Evolutionary conservation across 1,140 invertebrate species (phyloP).

Genomic region (Forficula auricularia): DNA sequence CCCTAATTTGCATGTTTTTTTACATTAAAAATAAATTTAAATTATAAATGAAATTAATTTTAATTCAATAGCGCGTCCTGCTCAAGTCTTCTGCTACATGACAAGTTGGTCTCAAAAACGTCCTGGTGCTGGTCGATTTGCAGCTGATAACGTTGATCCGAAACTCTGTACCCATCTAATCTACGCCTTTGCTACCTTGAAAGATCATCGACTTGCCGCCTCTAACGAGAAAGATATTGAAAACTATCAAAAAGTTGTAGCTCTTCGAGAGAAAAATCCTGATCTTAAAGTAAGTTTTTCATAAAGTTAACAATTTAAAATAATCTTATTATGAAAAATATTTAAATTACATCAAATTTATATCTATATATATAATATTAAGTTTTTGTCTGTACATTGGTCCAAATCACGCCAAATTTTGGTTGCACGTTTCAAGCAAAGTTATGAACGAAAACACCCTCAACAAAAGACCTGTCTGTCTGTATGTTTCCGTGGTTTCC

Average conservation of each 20-base stretch:
- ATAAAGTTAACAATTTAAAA: too few relatives aligned
- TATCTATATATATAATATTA: too few relatives aligned
- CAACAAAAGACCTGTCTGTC: too few relatives aligned
- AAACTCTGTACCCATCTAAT: conserved; percentile 81
- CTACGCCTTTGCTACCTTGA: conserved; percentile 79
- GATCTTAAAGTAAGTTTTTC: conserved; percentile 61
- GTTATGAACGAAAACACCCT: too few relatives aligned
- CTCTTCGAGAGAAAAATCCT: conserved; percentile 73
- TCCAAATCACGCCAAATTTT: too few relatives aligned
- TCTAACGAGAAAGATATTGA: conserved; percentile 61
- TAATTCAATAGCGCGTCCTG: conserved; percentile 42
- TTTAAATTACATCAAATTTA: too few relatives aligned
- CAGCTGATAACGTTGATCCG: conserved; percentile 71
- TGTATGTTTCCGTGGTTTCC: too few relatives aligned
- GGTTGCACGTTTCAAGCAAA: too few relatives aligned
- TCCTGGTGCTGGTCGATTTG: conserved; percentile 67
- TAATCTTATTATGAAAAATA: too few relatives aligned
- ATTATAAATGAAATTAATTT: background rate
- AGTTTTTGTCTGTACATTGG: too few relatives aligned
- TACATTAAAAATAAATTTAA: too few relatives aligned
- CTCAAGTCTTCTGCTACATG: conserved; percentile 80
- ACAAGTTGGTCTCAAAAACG: conserved; percentile 88
- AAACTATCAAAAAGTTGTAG: conserved; percentile 67
- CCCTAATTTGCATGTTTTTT: background rate
- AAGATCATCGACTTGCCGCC: conserved; percentile 62